Conservation (phyloP, 2,888 invertebrate genomes). For the Seladonia tumulorum region DNA sequence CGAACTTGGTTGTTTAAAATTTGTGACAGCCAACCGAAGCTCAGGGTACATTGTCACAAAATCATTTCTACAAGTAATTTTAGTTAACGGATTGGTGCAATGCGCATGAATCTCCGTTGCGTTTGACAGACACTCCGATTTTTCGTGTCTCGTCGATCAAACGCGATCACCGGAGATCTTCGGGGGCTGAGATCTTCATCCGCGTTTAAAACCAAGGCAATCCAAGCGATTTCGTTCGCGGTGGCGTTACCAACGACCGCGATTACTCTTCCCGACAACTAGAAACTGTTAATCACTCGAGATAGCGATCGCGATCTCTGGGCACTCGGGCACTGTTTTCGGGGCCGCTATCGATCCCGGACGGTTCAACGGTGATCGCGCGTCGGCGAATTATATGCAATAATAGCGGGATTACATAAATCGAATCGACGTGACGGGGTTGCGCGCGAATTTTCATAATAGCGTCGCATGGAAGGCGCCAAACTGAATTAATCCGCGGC, state of each 20-base stretch:
- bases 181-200: conserved; percentile 29
- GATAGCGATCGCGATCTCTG: conserved; percentile 54
- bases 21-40: no score
- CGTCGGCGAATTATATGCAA: conserved; percentile 1
- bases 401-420: conserved; percentile 11
- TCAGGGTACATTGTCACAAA: no score
- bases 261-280: conserved; percentile 66
- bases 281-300: conserved; percentile 63
- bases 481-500: conserved; percentile 11
- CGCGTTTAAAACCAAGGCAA: conserved; percentile 27
- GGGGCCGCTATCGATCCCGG: conserved; percentile 23
- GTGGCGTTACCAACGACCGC: conserved; percentile 35
- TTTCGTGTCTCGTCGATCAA: conserved; percentile 5
- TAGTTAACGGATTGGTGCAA: no score
- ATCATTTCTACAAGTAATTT: no score
- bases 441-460: conserved; percentile 7
- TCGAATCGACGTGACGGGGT: not conserved
- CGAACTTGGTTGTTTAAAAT: no score
- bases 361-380: not conserved
- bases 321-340: conserved; percentile 27
- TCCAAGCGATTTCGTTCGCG: conserved; percentile 27
- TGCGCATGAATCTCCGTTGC: not conserved
- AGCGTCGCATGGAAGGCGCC: not conserved
- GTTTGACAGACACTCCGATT: not conserved
- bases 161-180: not conserved